These are phyloP conservation scores for Archivesica marissinica DNA, from an alignment of 1,140 invertebrate species.

Conservation along the genomic window DNA sequence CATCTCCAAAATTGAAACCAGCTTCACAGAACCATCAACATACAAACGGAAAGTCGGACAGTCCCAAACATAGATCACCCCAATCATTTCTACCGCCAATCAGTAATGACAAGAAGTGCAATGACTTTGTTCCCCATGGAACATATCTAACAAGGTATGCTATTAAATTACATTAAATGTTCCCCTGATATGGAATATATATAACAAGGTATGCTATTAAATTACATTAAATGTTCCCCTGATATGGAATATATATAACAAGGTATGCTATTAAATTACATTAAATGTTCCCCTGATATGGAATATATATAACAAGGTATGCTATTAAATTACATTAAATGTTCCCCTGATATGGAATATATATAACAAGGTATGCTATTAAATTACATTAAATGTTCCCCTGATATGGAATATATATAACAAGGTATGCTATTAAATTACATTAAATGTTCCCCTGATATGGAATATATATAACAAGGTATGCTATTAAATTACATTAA, in stretches of 20 bases:
- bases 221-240: neutral
- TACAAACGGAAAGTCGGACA: neutral
- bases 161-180: neutral
- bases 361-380: too few relatives aligned
- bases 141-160: slow-evolving; percentile 74
- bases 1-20: slow-evolving; percentile 47
- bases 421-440: too few relatives aligned
- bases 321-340: neutral
- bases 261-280: neutral
- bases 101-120: slow-evolving; percentile 40
- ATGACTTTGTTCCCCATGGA: slow-evolving; percentile 70
- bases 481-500: too few relatives aligned
- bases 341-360: neutral
- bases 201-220: too few relatives aligned
- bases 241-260: neutral
- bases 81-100: slow-evolving; percentile 63
- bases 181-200: too few relatives aligned
- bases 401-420: too few relatives aligned
- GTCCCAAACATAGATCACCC: neutral
- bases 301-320: neutral
- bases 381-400: too few relatives aligned
- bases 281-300: neutral
- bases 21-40: neutral
- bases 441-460: too few relatives aligned
- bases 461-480: too few relatives aligned